Base-by-base conservation (phyloP, 2,113 vertebrate species). In the Cichladusa arquata region DNA sequence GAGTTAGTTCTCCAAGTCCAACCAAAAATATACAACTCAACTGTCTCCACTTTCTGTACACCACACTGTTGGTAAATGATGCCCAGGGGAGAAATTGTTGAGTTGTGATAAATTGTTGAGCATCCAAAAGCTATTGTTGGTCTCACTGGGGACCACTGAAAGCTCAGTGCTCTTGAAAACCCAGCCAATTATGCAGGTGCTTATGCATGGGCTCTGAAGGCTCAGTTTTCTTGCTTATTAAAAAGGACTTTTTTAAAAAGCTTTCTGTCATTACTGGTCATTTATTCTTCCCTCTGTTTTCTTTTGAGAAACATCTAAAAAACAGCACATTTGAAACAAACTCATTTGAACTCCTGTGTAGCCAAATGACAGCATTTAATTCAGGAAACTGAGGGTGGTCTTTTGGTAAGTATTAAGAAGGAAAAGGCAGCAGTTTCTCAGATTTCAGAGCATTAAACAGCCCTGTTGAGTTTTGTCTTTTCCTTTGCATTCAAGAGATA, bases 101-200 rank as follows among this genome's bases (percentile, higher is more conserved):
- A 93, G 88, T 83, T 0, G 11, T 95, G 96, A 97, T 97, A 92
- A 96, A 96, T 92, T 86, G 92, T 86, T 92, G 80, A 92, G 93
- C 88, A 93, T 95, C 92, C 76, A 76, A 71, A 91, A 92, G 82
- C 94, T 88, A 44, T 94, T 96, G 90, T 81, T 86, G 82, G 69
- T 86, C 69, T 94, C 95, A 31, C 69, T 88, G 76, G 95, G 93
- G 95, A 95, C 90, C 12, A 9, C 92, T 95, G 93, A 77, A 88
- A 88, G 53, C 90, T 96, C 90, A 81, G 51, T 51, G 45, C 88
- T 92, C 48, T 93, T 90, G 80, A 90, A 95, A 96, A 93, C 81
- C 61, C 83, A 91, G 72, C 60, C 92, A 95, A 53, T 96, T 96
- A 93, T 92, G 82, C 84, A 78, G 92, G 92, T 95, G 85, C 82